Percentiles rank a stretch among this genome's conserved stretches.
These are phyloP conservation scores for Ceratitis capitata DNA, from an alignment of 1,140 invertebrate genomes.

Conservation along the genomic window DNA sequence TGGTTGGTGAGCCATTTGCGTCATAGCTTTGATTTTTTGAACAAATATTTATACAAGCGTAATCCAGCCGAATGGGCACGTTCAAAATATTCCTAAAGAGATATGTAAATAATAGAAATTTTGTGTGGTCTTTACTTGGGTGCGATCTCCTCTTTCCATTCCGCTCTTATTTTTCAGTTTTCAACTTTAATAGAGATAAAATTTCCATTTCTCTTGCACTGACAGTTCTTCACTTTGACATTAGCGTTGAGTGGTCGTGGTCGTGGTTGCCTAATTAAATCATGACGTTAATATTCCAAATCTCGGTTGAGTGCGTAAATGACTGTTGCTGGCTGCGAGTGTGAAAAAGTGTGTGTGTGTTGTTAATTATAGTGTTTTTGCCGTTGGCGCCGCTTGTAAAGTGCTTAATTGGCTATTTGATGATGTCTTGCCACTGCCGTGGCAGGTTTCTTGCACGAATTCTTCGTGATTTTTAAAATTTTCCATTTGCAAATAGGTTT, in stretches of 20 bases:
- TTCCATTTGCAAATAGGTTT: neutral
- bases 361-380: neutral
- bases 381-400: neutral
- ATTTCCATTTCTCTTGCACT: neutral
- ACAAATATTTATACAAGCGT: neutral
- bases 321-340: neutral
- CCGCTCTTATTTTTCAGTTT: neutral
- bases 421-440: neutral
- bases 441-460: too few species aligned
- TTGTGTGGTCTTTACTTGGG: neutral
- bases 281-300: neutral
- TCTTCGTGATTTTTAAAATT: neutral
- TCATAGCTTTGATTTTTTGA: too few species aligned
- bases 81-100: neutral
- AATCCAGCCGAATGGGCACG: too few species aligned
- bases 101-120: neutral
- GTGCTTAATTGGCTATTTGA: neutral
- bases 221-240: neutral
- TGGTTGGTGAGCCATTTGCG: neutral
- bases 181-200: neutral
- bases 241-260: neutral
- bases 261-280: neutral
- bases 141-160: neutral
- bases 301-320: neutral
- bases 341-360: neutral